Conservation (phyloP, 2,888 invertebrate species). For the Rotaria sp. region DNA sequence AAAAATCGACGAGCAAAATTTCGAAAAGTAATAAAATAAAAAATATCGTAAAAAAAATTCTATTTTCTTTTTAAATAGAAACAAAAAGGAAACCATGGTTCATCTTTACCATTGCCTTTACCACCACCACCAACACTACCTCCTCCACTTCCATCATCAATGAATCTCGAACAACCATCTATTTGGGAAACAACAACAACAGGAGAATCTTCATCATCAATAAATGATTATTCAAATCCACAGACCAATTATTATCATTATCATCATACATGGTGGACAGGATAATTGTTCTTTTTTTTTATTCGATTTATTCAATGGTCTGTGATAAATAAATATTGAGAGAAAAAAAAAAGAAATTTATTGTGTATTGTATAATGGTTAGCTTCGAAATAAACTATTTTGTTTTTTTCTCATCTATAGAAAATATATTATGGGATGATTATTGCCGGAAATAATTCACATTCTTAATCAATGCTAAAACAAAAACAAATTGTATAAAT, state of each 20-base stretch:
- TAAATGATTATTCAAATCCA: not conserved
- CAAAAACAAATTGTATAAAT: constrained; percentile 19
- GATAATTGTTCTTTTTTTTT: not conserved
- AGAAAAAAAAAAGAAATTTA: not conserved
- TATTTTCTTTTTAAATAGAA: not conserved
- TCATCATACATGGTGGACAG: not conserved
- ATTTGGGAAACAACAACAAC: not conserved
- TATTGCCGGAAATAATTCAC: not conserved
- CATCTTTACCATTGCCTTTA: not conserved
- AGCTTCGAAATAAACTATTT: constrained; percentile 1
- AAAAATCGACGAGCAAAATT: constrained; percentile 29
- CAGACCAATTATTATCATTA: not conserved
- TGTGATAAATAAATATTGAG: not conserved
- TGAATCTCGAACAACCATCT: not conserved
- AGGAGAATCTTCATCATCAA: not conserved
- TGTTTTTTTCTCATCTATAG: not conserved
- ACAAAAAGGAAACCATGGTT: not conserved
- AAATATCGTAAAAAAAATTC: too few species aligned
- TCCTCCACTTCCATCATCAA: not conserved
- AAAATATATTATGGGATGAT: not conserved
- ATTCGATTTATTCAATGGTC: not conserved
- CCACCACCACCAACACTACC: not conserved
- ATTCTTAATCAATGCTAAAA: constrained; percentile 2
- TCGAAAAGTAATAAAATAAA: not conserved
- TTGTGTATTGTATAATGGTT: not conserved